Conservation (phyloP, 2,113 vertebrate genomes). For the Hystrix cristata region DNA sequence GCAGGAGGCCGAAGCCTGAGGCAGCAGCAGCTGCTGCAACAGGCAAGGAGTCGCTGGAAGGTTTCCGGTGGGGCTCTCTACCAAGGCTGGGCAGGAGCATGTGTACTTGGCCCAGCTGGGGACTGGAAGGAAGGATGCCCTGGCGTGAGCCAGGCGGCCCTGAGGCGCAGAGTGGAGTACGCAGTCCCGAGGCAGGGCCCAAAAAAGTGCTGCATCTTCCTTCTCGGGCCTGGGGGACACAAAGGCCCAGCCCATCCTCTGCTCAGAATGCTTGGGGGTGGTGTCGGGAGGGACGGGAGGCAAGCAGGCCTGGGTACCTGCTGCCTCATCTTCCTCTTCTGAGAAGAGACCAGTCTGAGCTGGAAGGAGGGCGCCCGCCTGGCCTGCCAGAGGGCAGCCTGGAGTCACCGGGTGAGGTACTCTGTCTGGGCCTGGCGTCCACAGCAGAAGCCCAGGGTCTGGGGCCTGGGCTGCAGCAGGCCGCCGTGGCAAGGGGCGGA, state of each 20-base stretch:
- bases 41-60: slow-evolving; percentile 78
- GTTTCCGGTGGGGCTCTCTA: slow-evolving; percentile 72
- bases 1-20: slow-evolving; percentile 70
- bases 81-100: slow-evolving; percentile 73
- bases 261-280: slow-evolving; percentile 79
- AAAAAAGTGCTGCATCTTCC: slow-evolving; percentile 83
- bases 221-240: slow-evolving; percentile 74
- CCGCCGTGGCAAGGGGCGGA: slow-evolving; percentile 81
- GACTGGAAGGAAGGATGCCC: slow-evolving; percentile 71
- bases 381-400: slow-evolving; percentile 83
- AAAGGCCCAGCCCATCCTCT: slow-evolving; percentile 80
- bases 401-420: slow-evolving; percentile 82
- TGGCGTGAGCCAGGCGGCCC: slow-evolving; percentile 63
- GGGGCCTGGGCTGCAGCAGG: slow-evolving; percentile 83
- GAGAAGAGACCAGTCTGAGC: slow-evolving; percentile 85
- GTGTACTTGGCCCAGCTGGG: slow-evolving; percentile 76
- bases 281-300: slow-evolving; percentile 79
- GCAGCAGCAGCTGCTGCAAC: slow-evolving; percentile 78
- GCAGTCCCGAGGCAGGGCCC: slow-evolving; percentile 75
- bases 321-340: slow-evolving; percentile 84
- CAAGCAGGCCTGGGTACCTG: slow-evolving; percentile 78
- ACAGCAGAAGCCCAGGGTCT: slow-evolving; percentile 80
- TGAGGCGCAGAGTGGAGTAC: slow-evolving; percentile 85
- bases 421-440: slow-evolving; percentile 78
- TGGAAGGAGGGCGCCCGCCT: slow-evolving; percentile 77